These are phyloP conservation scores for Acrossocheilus fasciatus DNA, from an alignment of 2,797 vertebrate species.

Conservation along the genomic window DNA sequence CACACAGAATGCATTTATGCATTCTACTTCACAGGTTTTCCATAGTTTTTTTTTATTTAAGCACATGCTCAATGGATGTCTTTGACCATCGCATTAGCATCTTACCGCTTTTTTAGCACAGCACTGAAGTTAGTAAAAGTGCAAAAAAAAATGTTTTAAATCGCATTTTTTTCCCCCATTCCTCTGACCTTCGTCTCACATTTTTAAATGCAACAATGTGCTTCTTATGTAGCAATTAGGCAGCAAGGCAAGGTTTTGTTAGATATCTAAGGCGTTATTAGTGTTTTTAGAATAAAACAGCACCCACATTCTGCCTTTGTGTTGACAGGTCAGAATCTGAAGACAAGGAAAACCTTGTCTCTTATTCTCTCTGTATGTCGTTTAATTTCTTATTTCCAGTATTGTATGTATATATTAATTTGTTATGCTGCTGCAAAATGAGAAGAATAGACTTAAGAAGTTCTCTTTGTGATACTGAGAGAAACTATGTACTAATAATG, in stretches of 20 bases:
- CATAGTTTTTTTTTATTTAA: not conserved
- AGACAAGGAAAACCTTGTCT: not conserved
- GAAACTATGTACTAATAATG: not conserved
- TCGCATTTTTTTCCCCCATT: not conserved
- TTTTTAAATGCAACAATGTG: not conserved
- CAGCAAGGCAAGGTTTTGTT: not conserved
- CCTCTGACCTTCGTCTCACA: not conserved
- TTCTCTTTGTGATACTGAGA: not conserved
- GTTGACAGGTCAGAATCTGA: not conserved
- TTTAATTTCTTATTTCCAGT: not conserved
- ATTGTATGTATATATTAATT: not conserved
- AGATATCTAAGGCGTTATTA: not conserved
- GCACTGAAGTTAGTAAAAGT: not conserved
- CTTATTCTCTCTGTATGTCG: not conserved
- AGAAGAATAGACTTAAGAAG: not conserved
- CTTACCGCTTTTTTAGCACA: not conserved
- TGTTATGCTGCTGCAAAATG: not conserved
- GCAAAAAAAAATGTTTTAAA: too few relatives aligned
- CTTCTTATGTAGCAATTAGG: not conserved
- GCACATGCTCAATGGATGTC: too few relatives aligned
- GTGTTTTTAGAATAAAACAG: constrained; percentile 4
- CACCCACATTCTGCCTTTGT: not conserved
- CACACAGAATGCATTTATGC: not conserved
- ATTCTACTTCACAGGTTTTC: not conserved
- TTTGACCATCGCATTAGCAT: not conserved